A percentile compares a stretch with the other conserved stretches of the same genome.
Conservation (phyloP, 2,797 vertebrate genomes). For the Manis crassicaudata region DNA sequence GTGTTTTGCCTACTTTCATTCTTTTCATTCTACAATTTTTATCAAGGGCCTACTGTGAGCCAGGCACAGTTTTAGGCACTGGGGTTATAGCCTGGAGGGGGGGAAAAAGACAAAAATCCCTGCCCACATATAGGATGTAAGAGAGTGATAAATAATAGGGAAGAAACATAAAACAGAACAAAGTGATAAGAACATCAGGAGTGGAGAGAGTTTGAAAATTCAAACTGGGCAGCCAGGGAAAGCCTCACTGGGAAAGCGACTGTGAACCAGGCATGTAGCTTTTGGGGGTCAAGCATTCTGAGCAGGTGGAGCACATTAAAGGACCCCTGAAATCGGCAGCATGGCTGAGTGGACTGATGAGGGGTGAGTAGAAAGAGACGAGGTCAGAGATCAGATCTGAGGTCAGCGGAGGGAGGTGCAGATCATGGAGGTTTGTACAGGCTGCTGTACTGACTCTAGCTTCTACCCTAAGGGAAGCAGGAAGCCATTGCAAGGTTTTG, state of each 20-base stretch:
- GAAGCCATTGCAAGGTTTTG: not conserved
- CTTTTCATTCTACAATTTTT: not conserved
- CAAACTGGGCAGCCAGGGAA: not conserved
- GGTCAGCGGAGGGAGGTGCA: too few relatives aligned
- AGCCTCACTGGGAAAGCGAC: not conserved
- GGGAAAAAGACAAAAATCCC: not conserved
- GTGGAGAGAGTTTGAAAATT: not conserved
- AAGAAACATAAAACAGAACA: not conserved
- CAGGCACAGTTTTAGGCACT: not conserved
- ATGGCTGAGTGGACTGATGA: not conserved
- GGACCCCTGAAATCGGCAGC: not conserved
- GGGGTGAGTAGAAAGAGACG: not conserved
- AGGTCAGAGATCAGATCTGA: not conserved
- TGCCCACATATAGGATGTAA: not conserved
- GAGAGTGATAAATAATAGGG: not conserved
- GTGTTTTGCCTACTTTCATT: not conserved
- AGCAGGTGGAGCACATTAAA: not conserved
- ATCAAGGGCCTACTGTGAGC: not conserved
- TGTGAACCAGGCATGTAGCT: not conserved
- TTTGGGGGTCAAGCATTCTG: not conserved
- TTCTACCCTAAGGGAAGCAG: not conserved
- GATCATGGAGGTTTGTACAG: not conserved
- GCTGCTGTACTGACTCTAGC: not conserved
- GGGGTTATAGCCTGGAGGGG: not conserved
- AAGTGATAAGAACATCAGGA: not conserved